Evolutionary conservation across 2,888 invertebrate species (phyloP), one percentile per base, ranked within the genome.

Genomic region (Agrilus cyanescens): DNA sequence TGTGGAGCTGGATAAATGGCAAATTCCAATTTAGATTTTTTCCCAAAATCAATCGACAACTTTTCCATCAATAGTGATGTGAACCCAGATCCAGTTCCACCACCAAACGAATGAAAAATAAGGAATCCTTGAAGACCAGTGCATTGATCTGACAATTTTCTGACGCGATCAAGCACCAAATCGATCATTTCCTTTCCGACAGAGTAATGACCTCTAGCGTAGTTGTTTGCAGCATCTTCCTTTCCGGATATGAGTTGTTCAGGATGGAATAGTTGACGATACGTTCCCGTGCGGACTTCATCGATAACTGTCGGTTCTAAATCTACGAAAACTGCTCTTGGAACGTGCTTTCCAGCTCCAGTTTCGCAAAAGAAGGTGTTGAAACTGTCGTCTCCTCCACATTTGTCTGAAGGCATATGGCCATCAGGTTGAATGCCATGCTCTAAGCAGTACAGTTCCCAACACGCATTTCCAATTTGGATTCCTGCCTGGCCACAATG

Each of bases 381-480:
- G 60, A 75, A 77, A 57, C 70, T 72, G 34, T 42, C 43, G 31
- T 41, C 46, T 1, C 67, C 54, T 12, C 10, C 10, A 14, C 29
- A 25, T 25, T 25, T 25, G 10, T 25, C 25, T 25, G 25, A 25
- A 8, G 25, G 91, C 88, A 89, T 89, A 71, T 86, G 84, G 56
- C 89, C 89, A 67, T 90, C 87, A 53, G 88, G 88, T 25, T 25
- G 25, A 10, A 25, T 25, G 25, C 25, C 25, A 4, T 25, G 25
- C 69, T 86, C 86, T 63, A 86, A 70, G 68, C 86, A 86, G 71
- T 86, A 86, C 53, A 86, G 71, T 64, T 86, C 86, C 86, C 86
- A 86, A 70, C 86, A 86, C 70, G 87, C 85, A 64, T 87, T 87
- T 60, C 86, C 86, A 62, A 86, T 87, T 72, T 87, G 87, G 67